Base-by-base conservation (phyloP, 2,888 invertebrate genomes). In the Congeria kusceri region DNA sequence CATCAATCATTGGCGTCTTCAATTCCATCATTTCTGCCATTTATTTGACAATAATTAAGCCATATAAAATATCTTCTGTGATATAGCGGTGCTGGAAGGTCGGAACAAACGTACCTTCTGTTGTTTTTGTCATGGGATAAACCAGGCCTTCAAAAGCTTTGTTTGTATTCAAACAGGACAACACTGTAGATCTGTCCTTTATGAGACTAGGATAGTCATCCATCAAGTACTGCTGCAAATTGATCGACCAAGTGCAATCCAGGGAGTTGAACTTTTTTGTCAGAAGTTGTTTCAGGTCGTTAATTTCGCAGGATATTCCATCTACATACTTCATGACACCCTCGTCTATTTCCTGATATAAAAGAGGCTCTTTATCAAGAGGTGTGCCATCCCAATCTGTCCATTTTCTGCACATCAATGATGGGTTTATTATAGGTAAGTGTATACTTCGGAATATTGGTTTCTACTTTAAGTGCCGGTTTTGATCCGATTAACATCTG, bases 31-130 rank as follows among this genome's bases (percentile, higher is more conserved):
- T 49, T 0, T 68, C 46, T 3, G 86, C 87, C 25, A 88, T 77
- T 11, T 86, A 85, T n/a, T 70, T 77, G 57, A 86, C 68, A 11
- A 87, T 83, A 11, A 84, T 66, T 61, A 88, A 53, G 11, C 86
- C 87, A 63, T 77, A 84, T 1, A 87, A 86, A 5, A 87, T 73
- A 27, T 87, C 88, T 65, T 87, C 88, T 4, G 63, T 66, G 53
- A 87, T 61, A 62, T 86, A 88, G 15, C 87, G 69, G 63, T 86
- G 71, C 39, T 67, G 65, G 53, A 84, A 86, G 64, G 84, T 76
- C 0, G 86, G 86, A n/a, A 77, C 65, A 61, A 65, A 76, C 47
- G 72, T 77, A 25, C 84, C 84, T 11, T 74, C 71, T 0, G 65
- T 63, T 57, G 53, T 72, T 66, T 46, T 69, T 56, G 74, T 77